Base-by-base conservation (phyloP, 2,113 vertebrate genomes). In the Chascanopsetta lugubris region DNA sequence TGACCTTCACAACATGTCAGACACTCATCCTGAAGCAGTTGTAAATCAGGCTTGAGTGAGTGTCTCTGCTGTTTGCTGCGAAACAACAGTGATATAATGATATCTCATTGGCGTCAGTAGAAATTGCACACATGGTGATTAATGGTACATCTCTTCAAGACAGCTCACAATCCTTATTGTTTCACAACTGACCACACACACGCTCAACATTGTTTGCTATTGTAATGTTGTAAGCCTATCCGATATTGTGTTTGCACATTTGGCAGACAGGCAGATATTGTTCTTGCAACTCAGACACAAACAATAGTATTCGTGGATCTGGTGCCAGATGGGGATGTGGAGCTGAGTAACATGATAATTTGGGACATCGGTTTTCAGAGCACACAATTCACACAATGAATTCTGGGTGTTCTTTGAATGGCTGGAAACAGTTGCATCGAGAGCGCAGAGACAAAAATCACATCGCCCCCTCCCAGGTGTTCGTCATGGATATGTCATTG, bases 1-100 rank as follows among this genome's bases (percentile, higher is more conserved):
- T 50, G 83, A 88, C 84, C 88, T 88, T 85, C 72, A 76, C 29
- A 81, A 83, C 54, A 79, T 72, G 68, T 84, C 79, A 71, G 61
- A 75, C 36, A 67, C 66, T 56, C 29, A 56, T 68, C 68, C 62
- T 55, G 42, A 58, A 63, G 27, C 27, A 20, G 60, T 46, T 1
- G 36, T 85, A 89, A 85, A 86, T 85, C 72, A 79, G 30, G 25
- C 25, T 21, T 8, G 40, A 61, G 49, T 56, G 38, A 48, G 25
- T 54, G 56, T 72, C 69, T 82, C 57, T 43, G 56, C 20, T 61
- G 58, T 76, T 73, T 72, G 48, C 27, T 17, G 54, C 43, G 49
- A 53, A 62, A 64, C 60, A 67, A 26, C 40, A 13, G 25, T 34
- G 60, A n/a, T n/a, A n/a, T 43, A 24, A 51, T 42, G 24, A 30